Percentiles rank a stretch among this genome's conserved stretches.
Evolutionary conservation across 2,888 invertebrate genomes (phyloP).

Genomic region (Parnassius mnemosyne): DNA sequence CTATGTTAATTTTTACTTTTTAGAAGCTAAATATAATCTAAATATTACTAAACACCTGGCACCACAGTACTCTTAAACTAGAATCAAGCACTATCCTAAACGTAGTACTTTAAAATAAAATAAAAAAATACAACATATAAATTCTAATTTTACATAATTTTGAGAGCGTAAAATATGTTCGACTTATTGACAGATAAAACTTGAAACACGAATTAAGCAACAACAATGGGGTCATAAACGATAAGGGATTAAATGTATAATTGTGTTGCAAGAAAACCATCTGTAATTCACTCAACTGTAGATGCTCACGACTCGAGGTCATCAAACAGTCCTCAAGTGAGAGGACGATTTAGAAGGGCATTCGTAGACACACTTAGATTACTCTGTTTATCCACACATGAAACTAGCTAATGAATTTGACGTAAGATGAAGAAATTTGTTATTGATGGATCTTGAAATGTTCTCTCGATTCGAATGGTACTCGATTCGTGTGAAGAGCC

Average conservation of each 20-base stretch:
- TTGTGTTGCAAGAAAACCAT: slow-evolving; percentile 1
- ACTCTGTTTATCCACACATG: slow-evolving; percentile 27
- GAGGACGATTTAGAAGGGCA: slow-evolving; percentile 28
- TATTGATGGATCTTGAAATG: slow-evolving; percentile 23
- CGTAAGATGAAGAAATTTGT: slow-evolving; percentile 16
- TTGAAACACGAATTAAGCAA: slow-evolving; percentile 1
- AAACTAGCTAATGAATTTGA: slow-evolving; percentile 31
- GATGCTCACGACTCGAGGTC: slow-evolving; percentile 5
- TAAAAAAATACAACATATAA: too few species aligned
- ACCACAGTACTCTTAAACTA: not conserved
- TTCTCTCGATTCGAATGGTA: slow-evolving; percentile 13
- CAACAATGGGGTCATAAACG: not conserved
- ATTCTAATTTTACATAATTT: too few species aligned
- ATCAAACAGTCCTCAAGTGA: slow-evolving; percentile 16
- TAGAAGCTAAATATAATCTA: slow-evolving; percentile 1
- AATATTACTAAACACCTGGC: slow-evolving; percentile 8
- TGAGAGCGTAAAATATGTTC: too few species aligned
- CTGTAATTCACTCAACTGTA: slow-evolving; percentile 2
- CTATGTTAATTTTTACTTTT: not conserved
- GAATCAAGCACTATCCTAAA: not conserved
- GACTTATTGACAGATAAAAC: not conserved
- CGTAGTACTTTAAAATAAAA: too few species aligned
- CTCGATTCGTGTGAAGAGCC: slow-evolving; percentile 32
- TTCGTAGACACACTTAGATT: slow-evolving; percentile 5
- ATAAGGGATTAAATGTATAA: slow-evolving; percentile 8